Evolutionary conservation across 2,113 vertebrate species (phyloP), one percentile per base, ranked within the genome.

Genomic region (Callorhinus ursinus): DNA sequence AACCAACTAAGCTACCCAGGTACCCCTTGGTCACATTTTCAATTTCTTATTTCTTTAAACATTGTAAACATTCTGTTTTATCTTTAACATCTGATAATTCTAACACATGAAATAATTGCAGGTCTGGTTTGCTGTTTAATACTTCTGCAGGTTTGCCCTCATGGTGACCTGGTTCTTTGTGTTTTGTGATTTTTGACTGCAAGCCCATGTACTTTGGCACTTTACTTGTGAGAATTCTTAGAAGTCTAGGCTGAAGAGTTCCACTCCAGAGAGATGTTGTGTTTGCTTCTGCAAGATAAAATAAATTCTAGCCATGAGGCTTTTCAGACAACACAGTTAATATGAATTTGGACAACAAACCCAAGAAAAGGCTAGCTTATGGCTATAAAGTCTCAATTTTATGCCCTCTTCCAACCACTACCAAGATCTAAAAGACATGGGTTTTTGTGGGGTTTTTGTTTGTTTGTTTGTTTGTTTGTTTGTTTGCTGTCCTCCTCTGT

Each of bases 11-110:
- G 18, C 18, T 9, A 36, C 67, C 19, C 67, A n/a, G 8, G 33
- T 36, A 36, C n/a, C 33, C n/a, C 67, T 55, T 53, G 26, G 39
- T 57, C 13, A n/a, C 61, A 80, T 87, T 91, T 95, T 85, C 61
- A 59, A 69, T 59, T 63, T 82, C 39, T 95, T 86, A 91, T 53
- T 80, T 82, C 46, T 92, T 92, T 72, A 92, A 69, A 88, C 46
- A 42, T 11, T 61, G 11, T 42, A 74, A 87, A 74, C 33, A 51
- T 14, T 80, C 76, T 67, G n/a, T 55, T 55, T 88, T 82, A 79
- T 67, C 33, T 59, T 59, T 95, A 61, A 63, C 61, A 42, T 55
- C 61, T 69, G 61, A 51, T 80, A 42, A 86, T 79, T 71, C 51
- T 61, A 95, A 67, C 51, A 86, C 15, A 53, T 33, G 14, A 86